A percentile compares a stretch with the other conserved stretches of the same genome.
These are phyloP conservation scores for Cyanoderma ruficeps DNA, from an alignment of 2,113 vertebrate species.

Conservation along the genomic window DNA sequence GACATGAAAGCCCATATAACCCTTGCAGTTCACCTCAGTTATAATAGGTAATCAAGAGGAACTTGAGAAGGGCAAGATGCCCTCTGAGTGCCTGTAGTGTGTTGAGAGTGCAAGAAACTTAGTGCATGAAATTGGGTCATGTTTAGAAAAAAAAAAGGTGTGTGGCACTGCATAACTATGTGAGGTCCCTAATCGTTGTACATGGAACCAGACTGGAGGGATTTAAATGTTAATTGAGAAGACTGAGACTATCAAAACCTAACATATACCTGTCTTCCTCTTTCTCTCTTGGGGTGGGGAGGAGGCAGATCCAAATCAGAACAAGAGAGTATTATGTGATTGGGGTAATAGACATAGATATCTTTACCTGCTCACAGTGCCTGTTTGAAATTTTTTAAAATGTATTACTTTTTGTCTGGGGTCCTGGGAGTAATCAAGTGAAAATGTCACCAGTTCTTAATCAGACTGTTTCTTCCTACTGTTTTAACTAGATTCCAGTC, in stretches of 20 bases:
- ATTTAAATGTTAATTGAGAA: neutral
- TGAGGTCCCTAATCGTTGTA: neutral
- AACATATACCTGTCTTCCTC: neutral
- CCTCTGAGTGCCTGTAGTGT: neutral
- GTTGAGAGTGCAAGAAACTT: neutral
- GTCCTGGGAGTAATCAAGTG: neutral
- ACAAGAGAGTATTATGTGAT: neutral
- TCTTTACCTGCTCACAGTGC: neutral
- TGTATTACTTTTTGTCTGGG: neutral
- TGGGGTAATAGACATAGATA: accelerated
- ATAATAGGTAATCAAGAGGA: neutral
- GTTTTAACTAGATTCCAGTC: neutral
- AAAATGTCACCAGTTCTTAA: neutral
- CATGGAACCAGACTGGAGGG: neutral
- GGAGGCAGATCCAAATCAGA: neutral
- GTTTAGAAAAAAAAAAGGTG: neutral
- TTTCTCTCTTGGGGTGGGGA: neutral
- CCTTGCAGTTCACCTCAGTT: neutral
- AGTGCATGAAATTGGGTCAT: accelerated
- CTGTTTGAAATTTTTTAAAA: neutral
- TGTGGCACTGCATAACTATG: neutral
- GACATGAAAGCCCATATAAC: neutral
- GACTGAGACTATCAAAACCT: neutral
- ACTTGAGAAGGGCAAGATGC: neutral
- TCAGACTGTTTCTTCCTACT: neutral